Base-by-base conservation (phyloP, 2,797 vertebrate species). In the Delichon dasypus region DNA sequence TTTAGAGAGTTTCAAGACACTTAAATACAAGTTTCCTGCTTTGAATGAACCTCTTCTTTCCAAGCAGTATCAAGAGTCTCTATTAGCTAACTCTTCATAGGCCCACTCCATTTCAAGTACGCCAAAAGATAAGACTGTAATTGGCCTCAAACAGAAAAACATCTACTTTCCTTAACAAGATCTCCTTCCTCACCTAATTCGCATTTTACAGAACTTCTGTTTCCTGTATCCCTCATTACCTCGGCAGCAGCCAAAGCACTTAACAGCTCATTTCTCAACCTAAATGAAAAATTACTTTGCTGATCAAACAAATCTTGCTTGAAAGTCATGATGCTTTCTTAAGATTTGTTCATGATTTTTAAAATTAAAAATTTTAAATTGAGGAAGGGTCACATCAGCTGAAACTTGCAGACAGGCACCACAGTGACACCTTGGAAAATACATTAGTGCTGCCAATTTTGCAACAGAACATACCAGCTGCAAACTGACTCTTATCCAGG, bases 1-100 rank as follows among this genome's bases (percentile, higher is more conserved):
- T 94, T 96, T 89, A 77, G 79, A 94, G 83, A 92, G 64, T 90
- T 93, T 81, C 62, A 81, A 68, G 58, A 45, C 44, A 95, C 94
- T 88, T 72, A 72, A 48, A 86, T 42, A 10, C 38, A 91, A 67
- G 79, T 76, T 93, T 90, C 93, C 90, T 94, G 83, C 91, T 96
- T 78, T 88, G 76, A 94, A 94, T 61, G 76, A 95, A 90, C 54
- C 85, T 81, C 85, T 80, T 70, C 81, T 86, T 86, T 84, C 89
- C 70, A 45, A 88, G 85, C 25, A n/a, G 27, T 32, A 94, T 74
- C 40, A 66, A 93, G 66, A 88, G 64, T 44, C 76, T 68, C 58
- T 70, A 40, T 7, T 70, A 85, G 44, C 76, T 66, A 78, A 80
- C 85, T n/a, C 62, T 88, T 88, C 58, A 58, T 34, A 85, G 82